Conservation (phyloP, 2,797 vertebrate species). For the Fundulus diaphanus region DNA sequence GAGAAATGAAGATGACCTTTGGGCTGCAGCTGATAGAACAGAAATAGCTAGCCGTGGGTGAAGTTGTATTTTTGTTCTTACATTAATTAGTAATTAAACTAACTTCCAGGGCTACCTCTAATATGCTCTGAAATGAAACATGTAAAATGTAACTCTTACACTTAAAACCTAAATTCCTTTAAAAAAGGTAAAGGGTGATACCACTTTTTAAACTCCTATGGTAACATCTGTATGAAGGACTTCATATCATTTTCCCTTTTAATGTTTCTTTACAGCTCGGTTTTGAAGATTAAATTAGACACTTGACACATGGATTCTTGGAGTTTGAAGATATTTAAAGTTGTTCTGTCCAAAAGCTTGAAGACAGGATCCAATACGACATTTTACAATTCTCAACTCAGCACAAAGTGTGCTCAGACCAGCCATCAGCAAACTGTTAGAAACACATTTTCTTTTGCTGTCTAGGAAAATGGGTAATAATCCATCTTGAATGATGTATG, state of each 20-base stretch:
- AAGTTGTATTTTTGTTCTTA: constrained; percentile 23
- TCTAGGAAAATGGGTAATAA: neutral
- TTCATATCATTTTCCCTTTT: too few species aligned
- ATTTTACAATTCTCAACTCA: neutral
- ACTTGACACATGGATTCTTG: neutral
- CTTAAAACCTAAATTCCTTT: neutral
- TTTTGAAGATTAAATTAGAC: neutral
- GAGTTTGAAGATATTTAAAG: neutral
- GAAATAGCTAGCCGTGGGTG: constrained; percentile 20
- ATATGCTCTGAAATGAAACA: neutral
- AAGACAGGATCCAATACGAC: neutral
- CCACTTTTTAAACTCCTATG: neutral
- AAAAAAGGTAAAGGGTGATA: neutral
- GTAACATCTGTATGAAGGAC: too few species aligned
- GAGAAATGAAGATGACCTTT: constrained; percentile 51
- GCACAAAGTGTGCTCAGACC: neutral
- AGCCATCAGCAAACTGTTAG: neutral
- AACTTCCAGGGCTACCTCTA: constrained; percentile 7
- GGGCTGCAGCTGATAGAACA: constrained; percentile 17
- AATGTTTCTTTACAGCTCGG: neutral
- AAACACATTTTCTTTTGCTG: neutral
- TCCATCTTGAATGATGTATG: neutral
- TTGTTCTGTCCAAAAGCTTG: neutral
- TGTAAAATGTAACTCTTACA: neutral
- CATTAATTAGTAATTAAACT: constrained; percentile 14